These are phyloP conservation scores for Eupeodes corollae DNA, from an alignment of 1,140 invertebrate genomes.

Conservation along the genomic window DNA sequence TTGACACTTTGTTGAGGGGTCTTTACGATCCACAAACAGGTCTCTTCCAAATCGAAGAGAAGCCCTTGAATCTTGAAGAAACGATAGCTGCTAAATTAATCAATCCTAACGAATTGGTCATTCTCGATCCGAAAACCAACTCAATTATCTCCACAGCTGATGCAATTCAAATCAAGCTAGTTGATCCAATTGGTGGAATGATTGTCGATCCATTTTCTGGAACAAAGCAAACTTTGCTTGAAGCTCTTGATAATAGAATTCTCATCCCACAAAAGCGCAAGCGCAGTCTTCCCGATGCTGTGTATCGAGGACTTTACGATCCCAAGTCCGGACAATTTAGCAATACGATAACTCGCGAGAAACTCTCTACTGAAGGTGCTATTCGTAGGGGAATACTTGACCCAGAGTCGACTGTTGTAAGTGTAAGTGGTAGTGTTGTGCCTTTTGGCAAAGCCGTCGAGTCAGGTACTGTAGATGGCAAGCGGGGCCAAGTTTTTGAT, in stretches of 20 bases:
- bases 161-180: slow-evolving; percentile 67
- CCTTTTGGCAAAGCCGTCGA: slow-evolving; percentile 74
- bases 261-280: slow-evolving; percentile 69
- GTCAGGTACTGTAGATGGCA: slow-evolving; percentile 63
- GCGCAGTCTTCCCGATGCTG: slow-evolving; percentile 72
- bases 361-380: slow-evolving; percentile 61
- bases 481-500: slow-evolving; percentile 55
- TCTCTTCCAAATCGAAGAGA: slow-evolving; percentile 59
- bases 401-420: slow-evolving; percentile 65
- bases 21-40: slow-evolving; percentile 69
- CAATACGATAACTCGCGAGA: slow-evolving; percentile 53
- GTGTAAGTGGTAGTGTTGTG: slow-evolving; percentile 57
- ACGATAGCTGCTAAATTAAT: slow-evolving; percentile 65
- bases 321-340: slow-evolving; percentile 49
- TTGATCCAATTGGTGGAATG: slow-evolving; percentile 68
- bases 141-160: slow-evolving; percentile 69
- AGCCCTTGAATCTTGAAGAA: slow-evolving; percentile 62
- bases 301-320: slow-evolving; percentile 67
- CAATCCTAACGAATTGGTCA: slow-evolving; percentile 64
- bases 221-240: slow-evolving; percentile 59
- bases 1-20: slow-evolving; percentile 74
- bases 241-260: slow-evolving; percentile 70
- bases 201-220: slow-evolving; percentile 65
- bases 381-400: slow-evolving; percentile 70
- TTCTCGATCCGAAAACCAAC: slow-evolving; percentile 65